phyloP scores from a whole-genome alignment of 2,113 vertebrate species.

The Nyctereutes procyonoides region DNA sequence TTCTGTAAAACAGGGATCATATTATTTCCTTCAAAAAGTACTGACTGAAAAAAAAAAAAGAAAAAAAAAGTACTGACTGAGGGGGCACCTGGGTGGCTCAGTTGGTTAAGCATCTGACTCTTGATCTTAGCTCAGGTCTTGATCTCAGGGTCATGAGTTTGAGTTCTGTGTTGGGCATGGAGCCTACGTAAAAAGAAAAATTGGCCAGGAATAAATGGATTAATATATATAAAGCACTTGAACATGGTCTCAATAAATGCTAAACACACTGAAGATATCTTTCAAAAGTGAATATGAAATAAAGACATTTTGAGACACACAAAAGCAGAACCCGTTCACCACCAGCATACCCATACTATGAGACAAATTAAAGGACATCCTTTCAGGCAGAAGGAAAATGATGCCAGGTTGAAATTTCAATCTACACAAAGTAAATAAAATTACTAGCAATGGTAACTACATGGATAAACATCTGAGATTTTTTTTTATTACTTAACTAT shows the following conservation, averaged over 20 bases:
- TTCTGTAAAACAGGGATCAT: background rate
- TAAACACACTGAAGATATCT: background rate
- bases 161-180: background rate
- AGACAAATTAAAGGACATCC: background rate
- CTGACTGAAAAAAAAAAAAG: too few relatives aligned
- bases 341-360: background rate
- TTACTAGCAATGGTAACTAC: background rate
- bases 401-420: background rate
- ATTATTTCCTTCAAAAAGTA: background rate
- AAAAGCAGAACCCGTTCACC: background rate
- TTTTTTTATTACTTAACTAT: background rate
- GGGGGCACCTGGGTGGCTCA: background rate
- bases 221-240: background rate
- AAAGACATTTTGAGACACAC: background rate
- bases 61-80: background rate
- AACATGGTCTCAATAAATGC: background rate
- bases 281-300: background rate
- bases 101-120: accelerated
- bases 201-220: background rate
- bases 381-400: background rate
- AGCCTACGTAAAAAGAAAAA: background rate
- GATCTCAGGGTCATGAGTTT: background rate
- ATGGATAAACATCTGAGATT: background rate
- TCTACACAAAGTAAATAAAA: background rate
- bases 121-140: background rate